Evolutionary conservation across 2,888 invertebrate genomes (phyloP).

Genomic region (Sesia bembeciformis): DNA sequence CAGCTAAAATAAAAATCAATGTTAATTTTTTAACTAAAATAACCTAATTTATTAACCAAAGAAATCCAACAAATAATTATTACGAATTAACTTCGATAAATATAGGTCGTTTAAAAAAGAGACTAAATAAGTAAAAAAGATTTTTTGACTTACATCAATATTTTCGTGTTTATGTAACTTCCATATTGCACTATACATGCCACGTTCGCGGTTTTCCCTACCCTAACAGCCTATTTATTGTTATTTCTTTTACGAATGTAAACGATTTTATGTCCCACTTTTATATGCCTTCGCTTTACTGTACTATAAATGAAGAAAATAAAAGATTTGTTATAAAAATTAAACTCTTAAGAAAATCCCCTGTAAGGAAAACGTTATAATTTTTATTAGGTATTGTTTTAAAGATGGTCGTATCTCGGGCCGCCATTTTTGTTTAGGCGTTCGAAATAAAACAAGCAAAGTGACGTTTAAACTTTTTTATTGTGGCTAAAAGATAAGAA

Average conservation of each 20-base stretch:
- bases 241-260: conserved; percentile 46
- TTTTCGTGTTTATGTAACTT: no score
- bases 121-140: no score
- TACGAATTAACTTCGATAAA: no score
- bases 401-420: conserved; percentile 33
- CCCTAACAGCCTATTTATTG: conserved; percentile 30
- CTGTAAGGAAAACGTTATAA: conserved; percentile 41
- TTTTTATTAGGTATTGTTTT: conserved; percentile 52
- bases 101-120: no score
- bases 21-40: no score
- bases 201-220: conserved; percentile 11
- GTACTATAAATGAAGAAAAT: conserved; percentile 50
- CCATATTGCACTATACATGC: neutral
- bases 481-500: no score
- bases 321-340: conserved; percentile 68
- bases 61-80: no score
- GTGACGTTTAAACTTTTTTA: no score
- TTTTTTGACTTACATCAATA: no score
- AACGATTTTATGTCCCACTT: conserved; percentile 48
- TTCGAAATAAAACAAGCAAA: no score
- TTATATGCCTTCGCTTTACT: conserved; percentile 53
- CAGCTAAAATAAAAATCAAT: no score
- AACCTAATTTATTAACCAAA: no score
- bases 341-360: conserved; percentile 58
- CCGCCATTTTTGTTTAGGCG: conserved; percentile 42